A percentile compares a stretch with the other conserved stretches of the same genome.
phyloP scores from a whole-genome alignment of 1,140 invertebrate genomes.

The Ostrea denselamellosa region DNA sequence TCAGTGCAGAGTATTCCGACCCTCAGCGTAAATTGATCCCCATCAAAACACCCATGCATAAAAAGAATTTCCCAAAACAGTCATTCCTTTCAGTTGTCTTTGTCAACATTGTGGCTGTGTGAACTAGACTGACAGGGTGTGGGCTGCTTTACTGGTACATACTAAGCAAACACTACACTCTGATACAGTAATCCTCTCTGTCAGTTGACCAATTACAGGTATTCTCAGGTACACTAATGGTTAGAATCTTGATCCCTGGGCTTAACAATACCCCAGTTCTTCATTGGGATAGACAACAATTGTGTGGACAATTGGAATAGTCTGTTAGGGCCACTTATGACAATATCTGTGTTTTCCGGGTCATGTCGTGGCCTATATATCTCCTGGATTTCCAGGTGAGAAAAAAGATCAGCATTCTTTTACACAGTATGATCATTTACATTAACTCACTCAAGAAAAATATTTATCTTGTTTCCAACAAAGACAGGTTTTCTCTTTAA shows the following conservation, averaged over 20 bases:
- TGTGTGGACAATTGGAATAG: slow-evolving; percentile 6
- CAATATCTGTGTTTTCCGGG: not conserved
- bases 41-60: not conserved
- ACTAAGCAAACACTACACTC: slow-evolving; percentile 18
- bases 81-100: not conserved
- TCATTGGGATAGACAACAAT: slow-evolving; percentile 10
- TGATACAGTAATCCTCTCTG: slow-evolving; percentile 17
- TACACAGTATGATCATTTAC: not conserved
- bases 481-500: not conserved
- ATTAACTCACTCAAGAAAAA: not conserved
- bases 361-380: slow-evolving; percentile 15
- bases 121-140: not conserved
- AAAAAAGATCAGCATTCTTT: not conserved
- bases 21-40: not conserved
- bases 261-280: slow-evolving; percentile 21
- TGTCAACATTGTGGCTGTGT: not conserved
- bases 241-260: not conserved
- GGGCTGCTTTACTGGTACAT: not conserved
- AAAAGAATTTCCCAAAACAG: not conserved
- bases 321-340: slow-evolving; percentile 19
- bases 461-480: not conserved
- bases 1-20: not conserved
- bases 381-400: not conserved
- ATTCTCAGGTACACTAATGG: slow-evolving; percentile 26
- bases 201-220: slow-evolving; percentile 35